Conservation (phyloP, 1,140 invertebrate species). For the Drosophila ohnishii region DNA sequence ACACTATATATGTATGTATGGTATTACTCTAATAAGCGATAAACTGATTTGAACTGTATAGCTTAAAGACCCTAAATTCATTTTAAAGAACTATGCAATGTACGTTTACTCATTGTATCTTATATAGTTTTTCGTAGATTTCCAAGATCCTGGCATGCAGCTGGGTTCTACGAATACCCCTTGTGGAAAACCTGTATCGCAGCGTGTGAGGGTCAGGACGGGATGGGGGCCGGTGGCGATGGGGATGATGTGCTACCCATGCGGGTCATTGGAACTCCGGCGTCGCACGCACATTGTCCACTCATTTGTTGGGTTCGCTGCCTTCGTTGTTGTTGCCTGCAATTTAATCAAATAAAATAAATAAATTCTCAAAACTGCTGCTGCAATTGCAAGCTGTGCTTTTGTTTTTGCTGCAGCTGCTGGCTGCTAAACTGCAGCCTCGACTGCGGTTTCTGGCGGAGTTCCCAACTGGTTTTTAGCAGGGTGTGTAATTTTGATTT, state of each 20-base stretch:
- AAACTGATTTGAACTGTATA: background rate
- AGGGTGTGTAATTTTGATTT: constrained; percentile 67
- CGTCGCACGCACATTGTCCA: constrained; percentile 74
- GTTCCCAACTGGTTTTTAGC: constrained; percentile 63
- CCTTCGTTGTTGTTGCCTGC: constrained; percentile 37
- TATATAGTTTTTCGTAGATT: too few species aligned
- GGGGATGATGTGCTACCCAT: constrained; percentile 37
- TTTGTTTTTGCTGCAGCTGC: constrained; percentile 48
- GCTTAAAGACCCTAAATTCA: background rate
- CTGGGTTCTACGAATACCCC: constrained; percentile 7
- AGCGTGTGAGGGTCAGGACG: background rate
- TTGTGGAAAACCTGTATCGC: constrained; percentile 41
- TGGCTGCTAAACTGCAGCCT: background rate
- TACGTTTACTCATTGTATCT: too few species aligned
- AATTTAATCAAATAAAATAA: constrained; percentile 77
- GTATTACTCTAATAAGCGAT: background rate
- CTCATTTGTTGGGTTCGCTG: constrained; percentile 39
- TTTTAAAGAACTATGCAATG: background rate
- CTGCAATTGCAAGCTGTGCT: constrained; percentile 46
- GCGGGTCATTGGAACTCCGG: constrained; percentile 77
- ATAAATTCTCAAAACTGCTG: constrained; percentile 46
- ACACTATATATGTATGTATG: too few species aligned
- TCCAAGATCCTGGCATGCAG: constrained; percentile 10
- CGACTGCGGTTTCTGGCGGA: constrained; percentile 16
- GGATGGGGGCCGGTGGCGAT: background rate